Evolutionary conservation across 2,113 vertebrate species (phyloP).

Genomic region (Phyllopteryx taeniolatus): DNA sequence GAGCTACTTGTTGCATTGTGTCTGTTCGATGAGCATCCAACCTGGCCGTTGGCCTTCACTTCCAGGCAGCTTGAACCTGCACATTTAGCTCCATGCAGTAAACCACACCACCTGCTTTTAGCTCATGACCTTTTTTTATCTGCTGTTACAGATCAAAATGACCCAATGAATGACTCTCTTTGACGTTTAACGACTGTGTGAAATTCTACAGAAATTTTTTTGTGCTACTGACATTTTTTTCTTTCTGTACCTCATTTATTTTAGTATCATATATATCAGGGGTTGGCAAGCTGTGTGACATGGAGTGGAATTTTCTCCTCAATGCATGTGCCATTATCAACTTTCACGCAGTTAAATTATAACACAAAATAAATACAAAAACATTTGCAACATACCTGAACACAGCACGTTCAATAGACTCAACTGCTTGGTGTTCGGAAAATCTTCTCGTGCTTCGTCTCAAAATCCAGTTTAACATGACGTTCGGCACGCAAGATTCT

Average conservation of each 20-base stretch:
- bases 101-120: constrained; percentile 30
- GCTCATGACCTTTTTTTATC: constrained; percentile 30
- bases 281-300: no score
- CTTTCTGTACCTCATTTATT: constrained; percentile 51
- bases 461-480: no score
- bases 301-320: no score
- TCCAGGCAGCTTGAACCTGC: constrained; percentile 19
- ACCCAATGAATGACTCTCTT: constrained; percentile 73
- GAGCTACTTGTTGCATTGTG: constrained; percentile 21
- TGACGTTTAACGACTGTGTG: constrained; percentile 48
- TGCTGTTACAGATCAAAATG: constrained; percentile 57
- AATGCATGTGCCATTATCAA: no score
- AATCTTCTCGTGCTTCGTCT: no score
- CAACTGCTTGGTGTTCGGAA: no score
- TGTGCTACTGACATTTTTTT: constrained; percentile 44
- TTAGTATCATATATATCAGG: constrained; percentile 9
- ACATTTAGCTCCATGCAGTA: constrained; percentile 27
- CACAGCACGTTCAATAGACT: no score
- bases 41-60: constrained; percentile 22
- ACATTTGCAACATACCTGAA: no score
- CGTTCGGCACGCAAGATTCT: no score
- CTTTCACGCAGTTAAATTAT: no score
- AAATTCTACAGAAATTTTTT: constrained; percentile 47
- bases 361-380: no score
- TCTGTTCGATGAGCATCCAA: constrained; percentile 27